Evolutionary conservation across 1,140 invertebrate genomes (phyloP).

Genomic region (Dryas iulia): DNA sequence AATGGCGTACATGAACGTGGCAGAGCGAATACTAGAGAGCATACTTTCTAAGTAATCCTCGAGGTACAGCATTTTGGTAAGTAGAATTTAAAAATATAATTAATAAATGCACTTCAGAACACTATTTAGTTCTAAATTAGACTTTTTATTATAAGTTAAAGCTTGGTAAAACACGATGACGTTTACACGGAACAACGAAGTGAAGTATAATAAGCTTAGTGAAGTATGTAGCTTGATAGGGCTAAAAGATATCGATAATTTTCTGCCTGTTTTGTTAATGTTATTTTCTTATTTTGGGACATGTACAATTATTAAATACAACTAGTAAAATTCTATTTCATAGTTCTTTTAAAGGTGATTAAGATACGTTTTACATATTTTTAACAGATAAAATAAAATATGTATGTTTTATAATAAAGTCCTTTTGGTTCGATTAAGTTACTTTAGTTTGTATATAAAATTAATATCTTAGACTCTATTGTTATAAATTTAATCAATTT

Average conservation of each 20-base stretch:
- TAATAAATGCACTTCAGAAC: constrained; percentile 18
- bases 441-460: no score
- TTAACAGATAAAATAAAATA: no score
- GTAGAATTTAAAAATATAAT: constrained; percentile 37
- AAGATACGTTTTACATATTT: no score
- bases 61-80: constrained; percentile 91
- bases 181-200: constrained; percentile 35
- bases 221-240: neutral
- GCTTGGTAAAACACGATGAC: constrained; percentile 27
- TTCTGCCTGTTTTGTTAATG: no score
- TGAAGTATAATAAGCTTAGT: neutral
- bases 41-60: constrained; percentile 98
- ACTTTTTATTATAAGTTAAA: neutral
- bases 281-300: no score
- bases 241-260: constrained; percentile 1
- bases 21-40: constrained; percentile 69
- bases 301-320: no score
- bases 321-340: no score
- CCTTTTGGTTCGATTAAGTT: no score
- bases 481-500: no score
- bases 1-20: constrained; percentile 42
- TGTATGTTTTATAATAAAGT: no score
- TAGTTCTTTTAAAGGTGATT: no score
- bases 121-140: neutral
- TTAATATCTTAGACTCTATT: no score